phyloP scores from a whole-genome alignment of 2,113 vertebrate genomes.

The Dromaius novaehollandiae region DNA sequence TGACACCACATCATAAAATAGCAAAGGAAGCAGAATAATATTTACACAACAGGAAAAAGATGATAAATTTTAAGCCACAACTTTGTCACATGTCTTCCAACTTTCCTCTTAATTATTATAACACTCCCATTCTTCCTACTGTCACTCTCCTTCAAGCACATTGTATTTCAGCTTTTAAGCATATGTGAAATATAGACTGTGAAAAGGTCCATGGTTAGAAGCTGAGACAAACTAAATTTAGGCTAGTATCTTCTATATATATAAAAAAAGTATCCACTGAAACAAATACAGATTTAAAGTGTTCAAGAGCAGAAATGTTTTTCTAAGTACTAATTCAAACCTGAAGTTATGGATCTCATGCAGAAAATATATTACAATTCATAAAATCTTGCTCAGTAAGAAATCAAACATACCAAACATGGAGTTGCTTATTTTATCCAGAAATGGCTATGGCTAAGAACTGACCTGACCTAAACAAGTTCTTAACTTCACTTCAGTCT shows the following conservation, averaged over 20 bases:
- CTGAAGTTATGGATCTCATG: neutral
- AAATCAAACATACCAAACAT: neutral
- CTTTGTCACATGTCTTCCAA: neutral
- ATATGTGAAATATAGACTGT: neutral
- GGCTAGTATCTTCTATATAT: neutral
- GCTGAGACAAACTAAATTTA: neutral
- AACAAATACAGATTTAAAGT: neutral
- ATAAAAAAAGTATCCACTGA: neutral
- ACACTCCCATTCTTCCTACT: neutral
- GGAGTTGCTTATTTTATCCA: neutral
- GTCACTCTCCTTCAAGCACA: neutral
- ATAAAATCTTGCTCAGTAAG: neutral
- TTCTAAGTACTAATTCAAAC: neutral
- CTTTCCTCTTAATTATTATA: neutral
- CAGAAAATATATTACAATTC: neutral
- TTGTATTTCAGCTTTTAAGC: neutral
- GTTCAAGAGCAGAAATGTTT: neutral
- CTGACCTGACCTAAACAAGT: conserved; percentile 9
- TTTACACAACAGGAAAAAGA: neutral
- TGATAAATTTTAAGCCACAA: neutral
- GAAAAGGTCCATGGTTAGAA: neutral
- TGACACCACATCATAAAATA: neutral
- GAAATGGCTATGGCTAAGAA: neutral
- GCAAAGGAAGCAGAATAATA: neutral
- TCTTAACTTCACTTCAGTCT: neutral